These are phyloP conservation scores for Maniola jurtina DNA, from an alignment of 1,140 invertebrate species.

Conservation along the genomic window DNA sequence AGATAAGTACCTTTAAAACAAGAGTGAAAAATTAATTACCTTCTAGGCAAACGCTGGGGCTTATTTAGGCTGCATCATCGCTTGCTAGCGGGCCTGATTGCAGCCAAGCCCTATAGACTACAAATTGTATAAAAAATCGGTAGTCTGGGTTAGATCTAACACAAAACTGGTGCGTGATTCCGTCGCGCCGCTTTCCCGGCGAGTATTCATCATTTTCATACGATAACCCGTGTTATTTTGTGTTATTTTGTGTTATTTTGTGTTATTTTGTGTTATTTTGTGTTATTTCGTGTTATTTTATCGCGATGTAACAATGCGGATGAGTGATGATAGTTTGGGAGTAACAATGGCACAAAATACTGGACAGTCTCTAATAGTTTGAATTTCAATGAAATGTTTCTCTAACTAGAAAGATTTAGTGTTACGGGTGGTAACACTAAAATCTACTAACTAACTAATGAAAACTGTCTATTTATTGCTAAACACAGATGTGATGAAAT, in stretches of 20 bases:
- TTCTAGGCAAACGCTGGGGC: no score
- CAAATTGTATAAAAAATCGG: background rate
- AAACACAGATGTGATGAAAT: no score
- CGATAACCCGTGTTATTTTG: constrained; percentile 34
- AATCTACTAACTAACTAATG: no score
- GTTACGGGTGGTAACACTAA: no score
- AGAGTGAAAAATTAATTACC: no score
- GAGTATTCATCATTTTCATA: constrained; percentile 39
- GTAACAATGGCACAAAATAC: constrained; percentile 8
- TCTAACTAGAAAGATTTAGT: no score
- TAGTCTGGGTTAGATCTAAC: background rate
- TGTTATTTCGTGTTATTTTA: constrained; percentile 11
- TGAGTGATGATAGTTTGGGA: constrained; percentile 16
- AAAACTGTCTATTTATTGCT: no score
- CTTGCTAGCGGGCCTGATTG: no score
- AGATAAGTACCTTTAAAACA: no score
- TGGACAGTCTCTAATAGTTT: background rate
- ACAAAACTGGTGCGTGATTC: constrained; percentile 23
- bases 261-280: constrained; percentile 8
- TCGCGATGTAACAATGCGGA: constrained; percentile 31
- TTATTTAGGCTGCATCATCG: no score
- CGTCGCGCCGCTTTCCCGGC: constrained; percentile 8
- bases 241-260: constrained; percentile 11
- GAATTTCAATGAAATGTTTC: background rate
- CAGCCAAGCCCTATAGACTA: background rate